Evolutionary conservation across 2,888 invertebrate genomes (phyloP).

Genomic region (Synanthedon andrenaeformis): DNA sequence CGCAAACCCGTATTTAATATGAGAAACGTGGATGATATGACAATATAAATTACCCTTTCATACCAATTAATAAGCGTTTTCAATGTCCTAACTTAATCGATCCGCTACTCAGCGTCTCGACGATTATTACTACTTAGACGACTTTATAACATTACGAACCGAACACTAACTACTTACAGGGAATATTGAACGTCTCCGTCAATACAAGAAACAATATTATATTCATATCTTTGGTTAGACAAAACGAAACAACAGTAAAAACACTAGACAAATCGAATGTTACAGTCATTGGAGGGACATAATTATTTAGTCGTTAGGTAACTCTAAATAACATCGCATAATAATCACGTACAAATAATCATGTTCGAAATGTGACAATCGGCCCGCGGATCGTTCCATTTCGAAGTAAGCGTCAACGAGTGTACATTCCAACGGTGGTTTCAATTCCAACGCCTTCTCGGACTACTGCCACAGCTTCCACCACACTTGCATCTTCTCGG

Average conservation of each 20-base stretch:
- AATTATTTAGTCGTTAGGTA: conserved; percentile 60
- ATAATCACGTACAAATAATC: conserved; percentile 63
- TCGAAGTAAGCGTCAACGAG: conserved; percentile 67
- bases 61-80: conserved; percentile 72
- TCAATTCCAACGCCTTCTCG: conserved; percentile 31
- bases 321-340: conserved; percentile 66
- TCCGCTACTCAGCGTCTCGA: conserved; percentile 51
- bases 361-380: conserved; percentile 59
- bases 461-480: conserved; percentile 82
- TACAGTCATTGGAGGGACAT: conserved; percentile 69
- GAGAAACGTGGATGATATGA: conserved; percentile 72
- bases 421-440: conserved; percentile 29
- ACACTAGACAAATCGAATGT: conserved; percentile 58
- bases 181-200: conserved; percentile 48
- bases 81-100: conserved; percentile 68
- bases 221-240: conserved; percentile 64
- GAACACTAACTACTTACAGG: conserved; percentile 65
- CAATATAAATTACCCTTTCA: conserved; percentile 72
- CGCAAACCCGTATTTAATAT: conserved; percentile 71
- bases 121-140: conserved; percentile 63
- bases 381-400: conserved; percentile 48
- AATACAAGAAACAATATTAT: conserved; percentile 41
- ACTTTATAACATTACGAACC: conserved; percentile 54
- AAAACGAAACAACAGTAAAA: conserved; percentile 61
- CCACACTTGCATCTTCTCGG: conserved; percentile 90